Evolutionary conservation across 2,113 vertebrate species (phyloP).

Genomic region (Lepus americanus): DNA sequence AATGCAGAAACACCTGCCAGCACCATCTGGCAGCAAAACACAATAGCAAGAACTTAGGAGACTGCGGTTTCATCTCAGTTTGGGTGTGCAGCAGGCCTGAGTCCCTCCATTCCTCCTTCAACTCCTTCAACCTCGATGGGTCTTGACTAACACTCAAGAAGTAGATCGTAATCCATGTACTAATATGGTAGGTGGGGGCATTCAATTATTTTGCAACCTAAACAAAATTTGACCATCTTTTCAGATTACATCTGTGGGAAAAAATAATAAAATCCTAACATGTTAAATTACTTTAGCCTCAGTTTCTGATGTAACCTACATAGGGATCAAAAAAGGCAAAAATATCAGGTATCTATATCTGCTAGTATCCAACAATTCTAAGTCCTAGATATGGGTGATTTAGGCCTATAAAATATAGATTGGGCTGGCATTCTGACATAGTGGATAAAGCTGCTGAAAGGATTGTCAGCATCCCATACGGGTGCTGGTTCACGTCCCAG

Average conservation of each 20-base stretch:
- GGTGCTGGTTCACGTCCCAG: too few species aligned
- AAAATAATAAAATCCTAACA: neutral
- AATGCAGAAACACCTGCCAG: constrained; percentile 54
- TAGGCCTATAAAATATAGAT: neutral
- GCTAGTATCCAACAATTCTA: neutral
- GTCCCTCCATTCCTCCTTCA: neutral
- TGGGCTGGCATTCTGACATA: neutral
- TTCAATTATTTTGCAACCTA: neutral
- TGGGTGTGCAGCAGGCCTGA: neutral
- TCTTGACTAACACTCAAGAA: neutral
- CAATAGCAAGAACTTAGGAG: neutral
- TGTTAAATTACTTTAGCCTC: neutral
- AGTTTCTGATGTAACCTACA: neutral
- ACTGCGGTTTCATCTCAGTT: neutral
- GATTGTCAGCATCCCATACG: too few species aligned
- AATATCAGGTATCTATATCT: neutral
- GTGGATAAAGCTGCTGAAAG: too few species aligned
- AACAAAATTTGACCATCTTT: neutral
- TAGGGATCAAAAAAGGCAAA: neutral
- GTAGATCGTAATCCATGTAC: neutral
- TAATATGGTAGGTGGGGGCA: neutral
- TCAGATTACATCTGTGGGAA: neutral
- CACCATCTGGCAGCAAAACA: constrained; percentile 38
- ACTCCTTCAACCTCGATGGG: neutral
- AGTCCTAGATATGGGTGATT: neutral